Evolutionary conservation across 2,797 vertebrate genomes (phyloP).

Genomic region (Rachycentron canadum): DNA sequence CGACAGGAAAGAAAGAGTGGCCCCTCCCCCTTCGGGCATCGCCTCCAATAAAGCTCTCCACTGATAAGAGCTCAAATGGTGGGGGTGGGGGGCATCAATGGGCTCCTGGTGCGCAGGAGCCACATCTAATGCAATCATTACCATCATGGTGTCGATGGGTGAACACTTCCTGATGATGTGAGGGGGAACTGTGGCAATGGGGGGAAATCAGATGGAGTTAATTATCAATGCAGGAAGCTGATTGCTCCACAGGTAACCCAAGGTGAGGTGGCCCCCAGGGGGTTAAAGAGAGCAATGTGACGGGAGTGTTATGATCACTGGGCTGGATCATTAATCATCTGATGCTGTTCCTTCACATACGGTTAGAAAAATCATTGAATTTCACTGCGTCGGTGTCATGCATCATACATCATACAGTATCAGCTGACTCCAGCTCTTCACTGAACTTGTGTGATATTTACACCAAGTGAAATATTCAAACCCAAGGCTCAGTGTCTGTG

Average conservation of each 20-base stretch:
- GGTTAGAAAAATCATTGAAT: not conserved
- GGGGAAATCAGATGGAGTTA: constrained; percentile 4
- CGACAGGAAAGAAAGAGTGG: constrained; percentile 69
- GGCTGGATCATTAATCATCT: too few species aligned
- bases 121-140: not conserved
- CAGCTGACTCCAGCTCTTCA: not conserved
- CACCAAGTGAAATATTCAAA: not conserved
- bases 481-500: not conserved
- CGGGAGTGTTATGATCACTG: not conserved
- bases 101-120: constrained; percentile 26
- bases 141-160: not conserved
- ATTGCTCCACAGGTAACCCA: constrained; percentile 15
- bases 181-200: not conserved
- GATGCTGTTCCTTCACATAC: not conserved
- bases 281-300: not conserved
- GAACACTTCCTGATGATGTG: not conserved
- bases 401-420: too few species aligned
- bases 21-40: constrained; percentile 78
- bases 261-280: constrained; percentile 23
- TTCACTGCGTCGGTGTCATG: not conserved
- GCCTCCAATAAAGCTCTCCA: constrained; percentile 60
- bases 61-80: constrained; percentile 20
- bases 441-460: not conserved
- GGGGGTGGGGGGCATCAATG: constrained; percentile 32
- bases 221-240: constrained; percentile 6